A percentile compares a stretch with the other conserved stretches of the same genome.
Conservation (phyloP, 2,797 vertebrate genomes). For the Bradypus variegatus region DNA sequence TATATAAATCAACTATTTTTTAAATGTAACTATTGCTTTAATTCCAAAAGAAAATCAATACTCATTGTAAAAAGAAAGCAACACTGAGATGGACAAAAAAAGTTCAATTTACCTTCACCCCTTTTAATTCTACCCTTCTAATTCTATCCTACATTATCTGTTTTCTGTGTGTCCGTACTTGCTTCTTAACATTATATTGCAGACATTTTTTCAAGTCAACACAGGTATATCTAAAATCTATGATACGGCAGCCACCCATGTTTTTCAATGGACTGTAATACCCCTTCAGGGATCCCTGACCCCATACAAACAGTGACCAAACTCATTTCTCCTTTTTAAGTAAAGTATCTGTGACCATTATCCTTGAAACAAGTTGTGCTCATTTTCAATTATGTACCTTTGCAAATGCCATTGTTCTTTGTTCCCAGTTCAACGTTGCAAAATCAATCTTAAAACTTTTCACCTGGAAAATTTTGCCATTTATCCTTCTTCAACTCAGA, state of each 20-base stretch:
- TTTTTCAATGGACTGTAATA: background rate
- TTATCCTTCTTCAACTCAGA: no score
- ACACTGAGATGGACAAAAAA: background rate
- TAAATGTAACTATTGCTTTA: background rate
- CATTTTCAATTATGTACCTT: no score
- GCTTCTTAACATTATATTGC: background rate
- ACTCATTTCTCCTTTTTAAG: no score
- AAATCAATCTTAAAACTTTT: no score
- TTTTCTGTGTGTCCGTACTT: background rate
- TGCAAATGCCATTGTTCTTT: no score
- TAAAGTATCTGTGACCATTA: no score
- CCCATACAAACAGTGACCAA: no score
- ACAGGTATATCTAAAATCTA: background rate
- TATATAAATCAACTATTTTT: background rate
- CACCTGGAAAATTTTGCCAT: no score
- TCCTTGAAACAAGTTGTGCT: no score
- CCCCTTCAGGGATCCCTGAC: no score
- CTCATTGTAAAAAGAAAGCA: background rate
- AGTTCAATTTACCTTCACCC: background rate
- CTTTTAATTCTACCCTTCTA: background rate
- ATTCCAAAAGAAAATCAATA: background rate
- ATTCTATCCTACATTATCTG: background rate
- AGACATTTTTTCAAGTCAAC: background rate
- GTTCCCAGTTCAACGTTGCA: no score
- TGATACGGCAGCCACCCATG: background rate